A percentile compares a stretch with the other conserved stretches of the same genome.
These are phyloP conservation scores for Clepsis dumicolana DNA, from an alignment of 2,888 invertebrate genomes.

Conservation along the genomic window DNA sequence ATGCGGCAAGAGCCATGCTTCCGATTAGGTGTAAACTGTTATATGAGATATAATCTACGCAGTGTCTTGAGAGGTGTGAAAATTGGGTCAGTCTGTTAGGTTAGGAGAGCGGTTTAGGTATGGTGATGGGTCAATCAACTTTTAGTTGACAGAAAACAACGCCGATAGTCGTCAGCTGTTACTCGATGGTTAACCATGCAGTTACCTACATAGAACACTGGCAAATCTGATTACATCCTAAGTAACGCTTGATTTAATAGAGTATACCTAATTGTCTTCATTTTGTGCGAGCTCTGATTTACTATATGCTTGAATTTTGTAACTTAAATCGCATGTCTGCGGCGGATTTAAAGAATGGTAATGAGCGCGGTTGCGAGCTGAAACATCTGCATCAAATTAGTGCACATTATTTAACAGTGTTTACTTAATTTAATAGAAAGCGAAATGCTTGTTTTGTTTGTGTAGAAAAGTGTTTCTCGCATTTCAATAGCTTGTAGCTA, in stretches of 20 bases:
- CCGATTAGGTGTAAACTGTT: constrained; percentile 15
- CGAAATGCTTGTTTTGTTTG: background rate
- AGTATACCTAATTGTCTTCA: too few species aligned
- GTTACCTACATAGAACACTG: too few species aligned
- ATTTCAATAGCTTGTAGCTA: too few species aligned
- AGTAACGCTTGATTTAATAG: too few species aligned
- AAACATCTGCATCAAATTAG: background rate
- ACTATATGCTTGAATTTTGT: background rate
- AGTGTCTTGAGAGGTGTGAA: background rate
- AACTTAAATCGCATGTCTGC: background rate
- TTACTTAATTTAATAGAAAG: constrained; percentile 8
- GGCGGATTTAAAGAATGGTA: background rate
- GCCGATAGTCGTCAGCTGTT: too few species aligned
- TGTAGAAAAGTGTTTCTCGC: background rate
- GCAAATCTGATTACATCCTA: too few species aligned
- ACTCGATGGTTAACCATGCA: too few species aligned
- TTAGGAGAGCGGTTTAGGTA: background rate
- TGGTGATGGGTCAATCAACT: too few species aligned
- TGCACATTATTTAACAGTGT: background rate
- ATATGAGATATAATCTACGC: background rate
- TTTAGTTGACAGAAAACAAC: too few species aligned
- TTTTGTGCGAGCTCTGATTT: too few species aligned
- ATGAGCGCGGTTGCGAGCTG: background rate
- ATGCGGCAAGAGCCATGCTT: constrained; percentile 24
- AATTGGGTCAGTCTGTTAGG: background rate